Conservation (phyloP, 1,140 invertebrate species). For the Lepidostoma basale region DNA sequence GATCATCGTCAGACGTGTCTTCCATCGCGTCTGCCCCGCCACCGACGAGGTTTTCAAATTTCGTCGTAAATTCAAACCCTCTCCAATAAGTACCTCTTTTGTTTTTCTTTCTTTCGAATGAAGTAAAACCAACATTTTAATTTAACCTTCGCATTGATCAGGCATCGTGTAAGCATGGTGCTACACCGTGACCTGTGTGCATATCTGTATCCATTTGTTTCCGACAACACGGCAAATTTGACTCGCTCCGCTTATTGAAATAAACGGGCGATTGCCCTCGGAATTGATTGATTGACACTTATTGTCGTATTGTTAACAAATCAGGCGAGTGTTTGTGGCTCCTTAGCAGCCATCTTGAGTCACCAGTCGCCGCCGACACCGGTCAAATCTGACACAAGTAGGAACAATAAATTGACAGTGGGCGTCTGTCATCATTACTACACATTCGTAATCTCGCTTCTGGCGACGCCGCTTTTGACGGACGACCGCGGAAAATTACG, state of each 20-base stretch:
- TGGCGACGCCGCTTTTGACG: not conserved
- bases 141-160: too few species aligned
- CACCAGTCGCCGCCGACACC: not conserved
- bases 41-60: too few species aligned
- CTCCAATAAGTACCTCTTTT: too few species aligned
- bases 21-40: too few species aligned
- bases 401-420: conserved; percentile 1
- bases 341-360: not conserved
- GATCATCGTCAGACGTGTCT: too few species aligned
- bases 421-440: not conserved
- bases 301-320: conserved; percentile 4
- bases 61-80: too few species aligned
- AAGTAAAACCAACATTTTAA: too few species aligned
- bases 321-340: not conserved
- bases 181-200: too few species aligned
- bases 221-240: too few species aligned
- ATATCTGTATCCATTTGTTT: too few species aligned
- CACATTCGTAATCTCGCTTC: not conserved
- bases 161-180: too few species aligned
- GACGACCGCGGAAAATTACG: not conserved
- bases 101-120: too few species aligned
- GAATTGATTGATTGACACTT: conserved; percentile 9
- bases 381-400: not conserved
- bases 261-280: not conserved
- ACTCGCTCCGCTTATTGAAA: not conserved